Base-by-base conservation (phyloP, 2,113 vertebrate genomes). In the Chaetops frenatus region DNA sequence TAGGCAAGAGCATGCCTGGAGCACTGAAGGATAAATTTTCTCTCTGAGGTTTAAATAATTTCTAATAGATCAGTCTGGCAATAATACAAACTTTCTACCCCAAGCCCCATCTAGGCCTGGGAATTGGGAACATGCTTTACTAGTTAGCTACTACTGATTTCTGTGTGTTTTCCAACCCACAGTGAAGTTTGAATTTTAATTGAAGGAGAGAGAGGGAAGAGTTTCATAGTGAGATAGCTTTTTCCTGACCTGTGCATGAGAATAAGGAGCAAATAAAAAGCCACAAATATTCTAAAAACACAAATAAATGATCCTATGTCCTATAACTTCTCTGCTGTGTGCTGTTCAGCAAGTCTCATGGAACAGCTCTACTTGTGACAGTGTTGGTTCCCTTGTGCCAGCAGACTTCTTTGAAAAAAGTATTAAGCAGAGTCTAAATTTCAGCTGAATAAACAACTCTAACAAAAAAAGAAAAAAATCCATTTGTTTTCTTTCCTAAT, bases 401-500 rank as follows among this genome's bases (percentile, higher is more conserved):
- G 35, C 40, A 47, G 24, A 11, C 13, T 33, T 36, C 42, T 86
- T 91, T 66, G 64, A 56, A 79, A 85, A 81, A 84, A 62, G 22
- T 58, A 67, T 82, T 82, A 78, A 76, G 62, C 40, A 85, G 62
- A 73, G 70, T 85, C 77, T 89, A 78, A 79, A 76, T 81, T 87
- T 91, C 84, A 92, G 58, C 72, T 95, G 85, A 94, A 95, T 51
- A 79, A 42, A 82, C 25, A 86, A 44, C 51, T 60, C 38, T 40
- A 86, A 72, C 6, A 36, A 60, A 73, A 87, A 51, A 42, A 18
- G 0, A 2, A 88, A 91, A 58, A 86, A 86, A 15, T 9, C 58
- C 21, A 60, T 96, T 97, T 95, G 54, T 97, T 95, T 94, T 92
- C 72, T 70, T 92, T 97, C 88, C 89, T 96, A 96, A 97, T 97